These are phyloP conservation scores for Tragulus kanchil DNA, from an alignment of 2,113 vertebrate species.

Conservation along the genomic window DNA sequence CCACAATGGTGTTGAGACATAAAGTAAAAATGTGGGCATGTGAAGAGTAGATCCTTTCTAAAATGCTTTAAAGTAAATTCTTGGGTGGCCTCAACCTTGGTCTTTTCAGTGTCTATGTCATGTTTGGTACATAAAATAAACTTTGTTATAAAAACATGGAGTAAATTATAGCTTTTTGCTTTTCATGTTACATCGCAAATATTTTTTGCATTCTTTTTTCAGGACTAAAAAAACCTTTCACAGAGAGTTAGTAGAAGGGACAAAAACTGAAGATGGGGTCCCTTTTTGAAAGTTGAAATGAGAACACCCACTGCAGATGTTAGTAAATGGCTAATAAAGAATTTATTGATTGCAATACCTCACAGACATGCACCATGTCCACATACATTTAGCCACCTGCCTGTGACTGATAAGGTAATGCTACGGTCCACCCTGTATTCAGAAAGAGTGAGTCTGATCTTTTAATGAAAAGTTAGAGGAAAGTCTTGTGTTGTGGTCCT, in stretches of 20 bases:
- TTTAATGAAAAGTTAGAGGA: slow-evolving; percentile 55
- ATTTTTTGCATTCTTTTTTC: not conserved
- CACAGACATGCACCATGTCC: slow-evolving; percentile 58
- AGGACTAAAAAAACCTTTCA: slow-evolving; percentile 78
- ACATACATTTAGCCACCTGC: not conserved
- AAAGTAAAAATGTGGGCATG: too few species aligned
- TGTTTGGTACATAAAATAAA: not conserved
- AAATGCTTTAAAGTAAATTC: not conserved
- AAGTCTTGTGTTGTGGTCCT: slow-evolving; percentile 52
- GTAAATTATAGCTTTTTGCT: not conserved
- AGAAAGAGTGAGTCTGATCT: slow-evolving; percentile 52
- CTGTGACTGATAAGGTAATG: slow-evolving; percentile 26
- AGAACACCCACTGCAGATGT: slow-evolving; percentile 42
- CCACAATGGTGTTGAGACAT: not conserved
- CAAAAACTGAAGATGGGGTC: not conserved
- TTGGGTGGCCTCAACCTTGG: too few species aligned
- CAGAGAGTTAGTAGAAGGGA: not conserved
- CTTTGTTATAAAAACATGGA: not conserved
- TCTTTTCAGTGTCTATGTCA: not conserved
- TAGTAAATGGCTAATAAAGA: slow-evolving; percentile 6
- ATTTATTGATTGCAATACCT: slow-evolving; percentile 76
- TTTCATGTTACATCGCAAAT: not conserved
- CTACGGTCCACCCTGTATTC: slow-evolving; percentile 10
- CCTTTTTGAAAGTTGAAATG: slow-evolving; percentile 41
- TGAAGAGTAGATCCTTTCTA: not conserved